Conservation (phyloP, 2,113 vertebrate species). For the Onychorhynchus coronatus region DNA sequence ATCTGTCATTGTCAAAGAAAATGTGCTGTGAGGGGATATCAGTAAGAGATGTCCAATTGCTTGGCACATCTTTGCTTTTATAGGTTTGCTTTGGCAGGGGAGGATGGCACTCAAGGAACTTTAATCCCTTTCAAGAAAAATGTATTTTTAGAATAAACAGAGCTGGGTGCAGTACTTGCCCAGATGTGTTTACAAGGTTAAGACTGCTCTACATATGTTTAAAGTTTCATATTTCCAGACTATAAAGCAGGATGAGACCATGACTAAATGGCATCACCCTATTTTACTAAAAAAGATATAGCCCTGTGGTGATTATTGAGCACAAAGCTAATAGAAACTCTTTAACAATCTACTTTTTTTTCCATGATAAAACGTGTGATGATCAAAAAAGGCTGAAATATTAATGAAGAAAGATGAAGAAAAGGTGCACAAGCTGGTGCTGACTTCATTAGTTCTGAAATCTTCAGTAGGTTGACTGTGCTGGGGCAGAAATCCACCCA, state of each 20-base stretch:
- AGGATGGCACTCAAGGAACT: not conserved
- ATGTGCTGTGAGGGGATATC: not conserved
- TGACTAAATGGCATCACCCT: not conserved
- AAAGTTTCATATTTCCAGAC: not conserved
- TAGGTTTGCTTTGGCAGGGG: not conserved
- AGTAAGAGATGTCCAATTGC: not conserved
- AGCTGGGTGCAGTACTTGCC: not conserved
- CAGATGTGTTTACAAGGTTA: not conserved
- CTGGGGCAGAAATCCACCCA: not conserved
- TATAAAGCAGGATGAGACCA: not conserved
- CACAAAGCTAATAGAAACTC: not conserved
- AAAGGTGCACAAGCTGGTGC: not conserved
- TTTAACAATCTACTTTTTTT: not conserved
- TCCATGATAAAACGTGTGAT: not conserved
- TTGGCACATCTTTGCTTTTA: not conserved
- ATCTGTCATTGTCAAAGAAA: not conserved
- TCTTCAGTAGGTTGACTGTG: not conserved
- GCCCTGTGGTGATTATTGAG: not conserved
- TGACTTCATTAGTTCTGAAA: not conserved
- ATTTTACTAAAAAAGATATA: not conserved
- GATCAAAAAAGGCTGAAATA: not conserved
- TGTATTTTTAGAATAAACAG: conserved; percentile 23
- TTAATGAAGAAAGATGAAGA: not conserved
- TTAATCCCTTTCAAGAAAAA: conserved; percentile 12
- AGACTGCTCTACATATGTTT: not conserved